Evolutionary conservation across 2,797 vertebrate genomes (phyloP), one percentile per base, ranked within the genome.

Genomic region (Passerculus sandwichensis): DNA sequence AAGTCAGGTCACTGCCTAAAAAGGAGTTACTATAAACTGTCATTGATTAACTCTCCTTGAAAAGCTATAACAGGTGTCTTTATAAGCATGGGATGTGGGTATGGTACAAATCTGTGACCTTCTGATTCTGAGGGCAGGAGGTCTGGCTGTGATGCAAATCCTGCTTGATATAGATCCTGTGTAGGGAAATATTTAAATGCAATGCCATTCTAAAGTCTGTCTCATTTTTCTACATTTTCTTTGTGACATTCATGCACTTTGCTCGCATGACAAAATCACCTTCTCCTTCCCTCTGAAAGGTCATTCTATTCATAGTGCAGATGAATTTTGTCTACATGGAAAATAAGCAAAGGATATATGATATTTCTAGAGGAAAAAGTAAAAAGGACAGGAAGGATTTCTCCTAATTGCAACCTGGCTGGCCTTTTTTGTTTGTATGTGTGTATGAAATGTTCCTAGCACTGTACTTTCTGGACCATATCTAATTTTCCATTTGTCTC

Each of bases 11-110:
- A 26, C 56, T 76, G 47, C 45, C 69, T 89, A 19, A 79, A 80
- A 56, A 45, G 48, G 20, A 57, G 22, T 34, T 81, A 32, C 27
- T 70, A 13, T 87, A 88, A 75, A 54, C 45, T 71, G 11, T 64
- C 42, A 60, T 67, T 86, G 50, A 77, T 94, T 85, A 90, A 89
- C 18, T 87, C n/a, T 60, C 27, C 30, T 74, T 87, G 57, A 42
- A 61, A 81, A 87, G 32, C 27, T 51, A 2, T 62, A 85, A 76
- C 38, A 89, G 45, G 45, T 94, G 70, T 75, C 44, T 50, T 57
- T 29, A 1, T 74, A 34, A 65, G 11, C 53, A 61, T 0, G 0
- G 23, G 36, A 54, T 47, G 6, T 56, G 36, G 6, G 23, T 38
- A 75, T 22, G 11, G 15, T 32, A 54, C 50, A 45, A 53, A 79